These are phyloP conservation scores for Acanthosepion lycidas DNA, from an alignment of 2,888 invertebrate genomes.

Conservation along the genomic window DNA sequence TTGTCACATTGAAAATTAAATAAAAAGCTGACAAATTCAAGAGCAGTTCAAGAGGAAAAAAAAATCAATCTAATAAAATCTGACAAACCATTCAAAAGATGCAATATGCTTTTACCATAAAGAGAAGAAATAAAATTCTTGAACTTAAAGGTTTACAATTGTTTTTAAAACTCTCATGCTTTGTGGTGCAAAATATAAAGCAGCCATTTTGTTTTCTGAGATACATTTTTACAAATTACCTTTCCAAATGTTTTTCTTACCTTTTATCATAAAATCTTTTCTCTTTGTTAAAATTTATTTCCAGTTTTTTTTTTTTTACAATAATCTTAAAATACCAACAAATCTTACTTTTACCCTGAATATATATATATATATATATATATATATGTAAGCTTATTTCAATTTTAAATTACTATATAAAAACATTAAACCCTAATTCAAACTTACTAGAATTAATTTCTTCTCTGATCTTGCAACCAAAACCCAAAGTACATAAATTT, in stretches of 20 bases:
- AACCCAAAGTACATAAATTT: background rate
- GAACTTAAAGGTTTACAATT: background rate
- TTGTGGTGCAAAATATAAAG: background rate
- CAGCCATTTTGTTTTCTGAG: constrained; percentile 17
- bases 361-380: background rate
- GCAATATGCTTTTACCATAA: background rate
- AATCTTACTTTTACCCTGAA: background rate
- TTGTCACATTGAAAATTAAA: background rate
- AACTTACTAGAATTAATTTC: background rate
- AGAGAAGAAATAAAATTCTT: background rate
- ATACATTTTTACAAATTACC: background rate
- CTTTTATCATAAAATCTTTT: background rate
- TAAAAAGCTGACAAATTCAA: background rate
- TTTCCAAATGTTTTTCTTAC: background rate
- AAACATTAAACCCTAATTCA: background rate
- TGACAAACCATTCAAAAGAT: background rate
- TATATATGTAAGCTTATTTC: background rate
- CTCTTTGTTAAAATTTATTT: background rate
- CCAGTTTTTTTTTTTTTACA: background rate
- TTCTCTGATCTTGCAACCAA: background rate
- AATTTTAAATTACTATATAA: background rate
- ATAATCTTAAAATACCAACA: background rate
- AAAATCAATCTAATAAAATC: constrained; percentile 8
- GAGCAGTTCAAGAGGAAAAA: background rate
- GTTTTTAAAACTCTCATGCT: background rate